Evolutionary conservation across 2,113 vertebrate genomes (phyloP), one percentile per base, ranked within the genome.

Genomic region (Mirounga angustirostris): DNA sequence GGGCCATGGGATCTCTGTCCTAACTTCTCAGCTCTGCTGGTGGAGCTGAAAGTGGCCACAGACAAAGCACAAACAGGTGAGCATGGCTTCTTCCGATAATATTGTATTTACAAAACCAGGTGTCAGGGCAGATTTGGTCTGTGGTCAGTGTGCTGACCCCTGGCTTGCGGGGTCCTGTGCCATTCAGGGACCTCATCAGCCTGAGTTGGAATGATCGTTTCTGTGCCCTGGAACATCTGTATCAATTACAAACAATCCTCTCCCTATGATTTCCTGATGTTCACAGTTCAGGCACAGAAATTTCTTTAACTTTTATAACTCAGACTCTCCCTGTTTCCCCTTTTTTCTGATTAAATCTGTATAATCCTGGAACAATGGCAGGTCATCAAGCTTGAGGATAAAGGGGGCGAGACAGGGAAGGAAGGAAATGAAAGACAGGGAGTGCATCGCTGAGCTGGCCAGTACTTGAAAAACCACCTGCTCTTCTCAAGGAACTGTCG

Each of bases 131-230:
- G n/a, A 65, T n/a, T 7, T 7, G 19, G 26, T 33, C 8, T 2
- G 2, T 14, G 78, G 26, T 40, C 33, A 1, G 33, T 6, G 9
- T 63, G 28, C 19, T 4, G 50, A 18, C 4, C 13, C 26, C 33
- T 33, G 12, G 22, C 5, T 54, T n/a, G 43, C 40, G 0, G 10
- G 24, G 8, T 19, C 58, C 15, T 0, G 1, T 2, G 5, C 22
- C 1, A 0, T 21, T 24, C 54, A 2, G 15, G 40, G 43, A 21
- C 9, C 21, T 5, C 10, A 4, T 0, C 6, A 21, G 74, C 56
- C 36, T 3, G 9, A 36, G 65, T 5, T 12, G 28, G 36, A n/a
- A 28, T 3, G 3, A 9, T 11, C 21, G 4, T 5, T 15, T 56
- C 22, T 43, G 28, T 11, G 54, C 15, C 1, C 13, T 28, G 73